Conservation (phyloP, 2,113 vertebrate genomes). For the Poecilia latipinna region DNA sequence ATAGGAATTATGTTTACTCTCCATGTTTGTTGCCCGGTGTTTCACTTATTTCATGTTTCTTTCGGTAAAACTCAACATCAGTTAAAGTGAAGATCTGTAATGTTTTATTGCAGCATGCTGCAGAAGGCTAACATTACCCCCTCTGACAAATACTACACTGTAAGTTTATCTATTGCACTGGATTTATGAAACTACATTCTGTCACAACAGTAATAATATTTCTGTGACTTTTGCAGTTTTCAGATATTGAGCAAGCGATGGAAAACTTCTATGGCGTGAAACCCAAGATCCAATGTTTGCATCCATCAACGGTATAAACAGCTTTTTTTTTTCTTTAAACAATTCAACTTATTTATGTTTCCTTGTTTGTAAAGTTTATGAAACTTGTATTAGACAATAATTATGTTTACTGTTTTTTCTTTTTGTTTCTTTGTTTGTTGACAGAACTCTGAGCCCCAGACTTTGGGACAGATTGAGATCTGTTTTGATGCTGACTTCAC, state of each 20-base stretch:
- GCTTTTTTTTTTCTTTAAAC: neutral
- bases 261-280: slow-evolving; percentile 61
- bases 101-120: slow-evolving; percentile 63
- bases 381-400: neutral
- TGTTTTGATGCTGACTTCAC: slow-evolving; percentile 63
- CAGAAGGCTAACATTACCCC: slow-evolving; percentile 66
- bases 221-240: slow-evolving; percentile 47
- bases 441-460: slow-evolving; percentile 56
- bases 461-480: slow-evolving; percentile 75
- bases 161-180: slow-evolving; percentile 32
- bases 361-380: neutral
- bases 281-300: slow-evolving; percentile 70
- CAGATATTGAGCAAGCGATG: slow-evolving; percentile 65
- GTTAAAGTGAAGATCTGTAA: slow-evolving; percentile 12
- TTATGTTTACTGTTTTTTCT: neutral
- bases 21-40: no score
- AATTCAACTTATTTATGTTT: neutral
- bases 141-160: slow-evolving; percentile 62
- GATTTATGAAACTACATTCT: neutral
- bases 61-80: no score
- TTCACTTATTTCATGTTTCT: neutral
- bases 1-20: no score
- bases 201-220: neutral
- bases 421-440: slow-evolving; percentile 14
- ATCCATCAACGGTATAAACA: slow-evolving; percentile 54